Conservation (phyloP, 2,797 vertebrate genomes). For the Chrosomus eos region DNA sequence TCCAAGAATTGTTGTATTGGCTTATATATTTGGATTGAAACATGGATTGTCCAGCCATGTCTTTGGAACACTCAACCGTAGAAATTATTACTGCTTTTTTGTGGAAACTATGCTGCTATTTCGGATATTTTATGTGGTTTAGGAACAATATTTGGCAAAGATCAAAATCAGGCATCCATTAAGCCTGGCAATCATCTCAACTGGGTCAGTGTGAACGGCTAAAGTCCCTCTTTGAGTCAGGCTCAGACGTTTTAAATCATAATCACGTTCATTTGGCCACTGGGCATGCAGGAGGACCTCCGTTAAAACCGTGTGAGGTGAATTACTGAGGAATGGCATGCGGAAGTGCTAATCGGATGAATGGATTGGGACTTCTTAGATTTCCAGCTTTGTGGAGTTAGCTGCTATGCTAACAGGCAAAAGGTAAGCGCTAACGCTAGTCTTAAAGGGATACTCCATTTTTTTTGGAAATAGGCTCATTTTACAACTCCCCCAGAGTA, state of each 20-base stretch:
- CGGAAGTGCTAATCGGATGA: conserved; percentile 26
- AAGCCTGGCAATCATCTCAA: background rate
- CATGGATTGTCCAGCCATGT: background rate
- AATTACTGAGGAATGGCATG: background rate
- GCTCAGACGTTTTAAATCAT: conserved; percentile 17
- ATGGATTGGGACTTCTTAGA: background rate
- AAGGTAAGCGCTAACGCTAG: background rate
- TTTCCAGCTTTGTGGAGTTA: conserved; percentile 4
- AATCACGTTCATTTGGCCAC: conserved; percentile 8
- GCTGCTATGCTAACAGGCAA: background rate
- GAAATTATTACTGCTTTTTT: background rate
- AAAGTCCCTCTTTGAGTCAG: background rate
- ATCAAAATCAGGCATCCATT: background rate
- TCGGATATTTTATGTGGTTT: background rate
- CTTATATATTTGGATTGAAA: conserved; percentile 17
- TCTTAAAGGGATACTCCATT: too few species aligned
- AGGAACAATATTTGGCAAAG: background rate
- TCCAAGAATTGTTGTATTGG: conserved; percentile 23
- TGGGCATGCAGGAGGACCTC: background rate
- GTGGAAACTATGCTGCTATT: background rate
- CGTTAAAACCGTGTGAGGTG: background rate
- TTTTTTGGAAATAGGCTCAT: too few species aligned
- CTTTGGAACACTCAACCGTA: background rate
- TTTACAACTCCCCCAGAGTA: too few species aligned
- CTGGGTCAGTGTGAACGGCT: background rate